A percentile compares a stretch with the other conserved stretches of the same genome.
phyloP scores from a whole-genome alignment of 1,140 invertebrate species.

The Cherax destructor region DNA sequence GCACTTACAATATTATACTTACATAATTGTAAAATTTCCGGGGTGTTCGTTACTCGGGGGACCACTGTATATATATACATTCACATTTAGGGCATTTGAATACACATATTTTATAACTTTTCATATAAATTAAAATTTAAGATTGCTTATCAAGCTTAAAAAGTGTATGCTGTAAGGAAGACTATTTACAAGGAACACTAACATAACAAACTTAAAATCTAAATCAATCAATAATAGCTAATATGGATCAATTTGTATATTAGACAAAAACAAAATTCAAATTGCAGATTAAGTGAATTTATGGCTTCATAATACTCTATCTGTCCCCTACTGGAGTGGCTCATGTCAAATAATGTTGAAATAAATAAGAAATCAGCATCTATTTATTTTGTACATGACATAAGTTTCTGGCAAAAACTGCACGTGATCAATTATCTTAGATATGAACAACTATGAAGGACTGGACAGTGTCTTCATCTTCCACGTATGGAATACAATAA shows the following conservation, averaged over 20 bases:
- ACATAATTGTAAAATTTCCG: too few relatives aligned
- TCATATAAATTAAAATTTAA: constrained; percentile 5
- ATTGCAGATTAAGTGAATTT: background rate
- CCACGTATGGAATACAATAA: too few relatives aligned
- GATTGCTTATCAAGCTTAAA: background rate
- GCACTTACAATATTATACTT: too few relatives aligned
- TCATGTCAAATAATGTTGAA: too few relatives aligned
- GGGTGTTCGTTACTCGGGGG: too few relatives aligned
- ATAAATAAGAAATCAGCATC: too few relatives aligned
- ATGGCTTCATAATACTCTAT: background rate
- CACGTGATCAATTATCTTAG: too few relatives aligned
- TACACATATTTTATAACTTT: background rate
- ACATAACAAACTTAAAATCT: background rate
- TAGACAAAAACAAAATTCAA: background rate
- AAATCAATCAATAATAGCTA: background rate
- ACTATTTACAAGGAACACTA: background rate
- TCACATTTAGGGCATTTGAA: background rate
- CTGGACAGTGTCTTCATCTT: too few relatives aligned
- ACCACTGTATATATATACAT: background rate
- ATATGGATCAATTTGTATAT: background rate
- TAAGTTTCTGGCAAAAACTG: too few relatives aligned
- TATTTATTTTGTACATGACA: too few relatives aligned
- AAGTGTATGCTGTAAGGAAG: background rate
- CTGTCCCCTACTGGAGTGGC: too few relatives aligned
- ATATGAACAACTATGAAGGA: too few relatives aligned